Conservation (phyloP, 1,140 invertebrate species). For the Pseudomyrmex concolor region DNA sequence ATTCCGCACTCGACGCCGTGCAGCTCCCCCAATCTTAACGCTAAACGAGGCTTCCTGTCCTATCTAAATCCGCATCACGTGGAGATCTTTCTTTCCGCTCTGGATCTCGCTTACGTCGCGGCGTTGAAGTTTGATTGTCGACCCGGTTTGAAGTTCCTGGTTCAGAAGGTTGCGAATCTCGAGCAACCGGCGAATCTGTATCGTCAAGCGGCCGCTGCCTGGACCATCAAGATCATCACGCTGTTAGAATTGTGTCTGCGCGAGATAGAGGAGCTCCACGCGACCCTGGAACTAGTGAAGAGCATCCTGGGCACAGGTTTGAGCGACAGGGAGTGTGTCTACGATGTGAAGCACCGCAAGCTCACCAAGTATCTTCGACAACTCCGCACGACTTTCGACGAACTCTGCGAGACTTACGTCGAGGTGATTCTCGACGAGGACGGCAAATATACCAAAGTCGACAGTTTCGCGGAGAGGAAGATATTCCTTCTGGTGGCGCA, state of each 20-base stretch:
- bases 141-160: slow-evolving; percentile 95
- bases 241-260: slow-evolving; percentile 89
- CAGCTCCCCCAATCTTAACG: slow-evolving; percentile 84
- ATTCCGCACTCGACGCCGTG: slow-evolving; percentile 84
- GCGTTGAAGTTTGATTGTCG: slow-evolving; percentile 94
- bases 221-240: slow-evolving; percentile 95
- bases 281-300: slow-evolving; percentile 88
- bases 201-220: slow-evolving; percentile 95
- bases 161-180: slow-evolving; percentile 96
- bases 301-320: slow-evolving; percentile 84
- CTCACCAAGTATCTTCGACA: slow-evolving; percentile 77
- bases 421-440: slow-evolving; percentile 87
- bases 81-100: slow-evolving; percentile 88
- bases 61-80: slow-evolving; percentile 73
- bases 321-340: slow-evolving; percentile 50
- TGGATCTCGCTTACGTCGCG: slow-evolving; percentile 92
- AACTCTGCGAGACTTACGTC: slow-evolving; percentile 88
- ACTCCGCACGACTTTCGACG: slow-evolving; percentile 85
- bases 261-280: slow-evolving; percentile 84
- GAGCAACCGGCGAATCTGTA: slow-evolving; percentile 96
- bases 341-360: slow-evolving; percentile 58
- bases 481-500: slow-evolving; percentile 88
- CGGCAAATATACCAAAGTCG: slow-evolving; percentile 86
- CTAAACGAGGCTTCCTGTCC: slow-evolving; percentile 59
- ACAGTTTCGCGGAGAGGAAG: slow-evolving; percentile 87